These are phyloP conservation scores for Neotoxoptera formosana DNA, from an alignment of 1,140 invertebrate genomes.

Conservation along the genomic window DNA sequence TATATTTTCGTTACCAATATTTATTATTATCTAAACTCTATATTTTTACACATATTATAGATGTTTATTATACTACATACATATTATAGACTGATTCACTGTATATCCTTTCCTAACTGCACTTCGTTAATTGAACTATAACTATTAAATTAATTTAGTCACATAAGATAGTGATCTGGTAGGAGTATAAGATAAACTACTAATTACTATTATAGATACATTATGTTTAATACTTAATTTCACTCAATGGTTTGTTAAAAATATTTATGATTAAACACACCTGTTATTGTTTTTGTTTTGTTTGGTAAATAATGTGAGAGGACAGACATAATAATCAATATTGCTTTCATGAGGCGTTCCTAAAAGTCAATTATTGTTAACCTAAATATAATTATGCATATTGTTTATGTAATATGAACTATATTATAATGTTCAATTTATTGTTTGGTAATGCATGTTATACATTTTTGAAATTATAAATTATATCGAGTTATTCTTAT, in stretches of 20 bases:
- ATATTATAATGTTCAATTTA: neutral
- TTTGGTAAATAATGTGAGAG: conserved; percentile 14
- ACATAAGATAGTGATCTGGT: neutral
- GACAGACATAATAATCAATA: neutral
- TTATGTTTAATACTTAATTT: conserved; percentile 5
- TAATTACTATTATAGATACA: neutral
- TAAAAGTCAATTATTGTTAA: conserved; percentile 27
- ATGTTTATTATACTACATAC: conserved; percentile 2
- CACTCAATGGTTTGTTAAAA: neutral
- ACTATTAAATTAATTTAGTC: conserved; percentile 16
- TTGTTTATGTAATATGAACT: neutral
- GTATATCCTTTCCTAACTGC: neutral
- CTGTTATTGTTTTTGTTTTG: neutral
- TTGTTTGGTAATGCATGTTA: neutral
- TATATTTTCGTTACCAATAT: conserved; percentile 22
- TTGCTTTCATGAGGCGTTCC: neutral
- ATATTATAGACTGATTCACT: conserved; percentile 44
- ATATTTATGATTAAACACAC: neutral
- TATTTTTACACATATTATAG: neutral
- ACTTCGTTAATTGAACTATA: conserved; percentile 24
- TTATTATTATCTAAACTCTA: neutral
- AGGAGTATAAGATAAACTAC: neutral
- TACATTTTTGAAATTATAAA: neutral
- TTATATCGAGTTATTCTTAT: neutral
- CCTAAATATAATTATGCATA: neutral